Evolutionary conservation across 1,140 invertebrate genomes (phyloP), one percentile per base, ranked within the genome.

Genomic region (Argopecten irradians): DNA sequence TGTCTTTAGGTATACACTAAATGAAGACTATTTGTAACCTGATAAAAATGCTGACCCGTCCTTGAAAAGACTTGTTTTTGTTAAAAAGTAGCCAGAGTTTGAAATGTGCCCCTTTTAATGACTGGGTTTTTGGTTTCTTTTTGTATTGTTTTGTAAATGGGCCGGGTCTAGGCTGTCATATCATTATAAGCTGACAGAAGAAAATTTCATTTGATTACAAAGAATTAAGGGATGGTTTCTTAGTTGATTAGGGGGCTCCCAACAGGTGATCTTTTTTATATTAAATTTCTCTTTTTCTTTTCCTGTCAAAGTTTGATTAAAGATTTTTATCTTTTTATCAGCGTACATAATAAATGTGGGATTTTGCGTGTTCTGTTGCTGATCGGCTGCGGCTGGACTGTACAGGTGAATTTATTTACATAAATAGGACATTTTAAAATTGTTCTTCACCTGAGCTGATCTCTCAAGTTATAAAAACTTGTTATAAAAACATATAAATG

Each of bases 401-500:
- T 28, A 71, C 55, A 71, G 55, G 55, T 71, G 55, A 71, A 71
- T 71, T 71, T 71, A 71, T 71, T 71, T 71, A 28, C 55, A 71
- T 71, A 71, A 71, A 71, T 71, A 71, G 55, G n/a, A 11, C 55
- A 71, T 71, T 71, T 28, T 71, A 71, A 71, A 71, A 71, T 71
- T 71, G 55, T 71, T 71, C 55, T 71, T 71, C 55, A 71, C 55
- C 55, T 71, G 55, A 71, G 55, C n/a, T 71, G 55, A 71, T 71
- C 55, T 71, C 55, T 71, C 22, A 71, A 71, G 55, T 71, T 71
- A 71, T 71, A 71, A 71, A 71, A 71, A 71, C 55, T 71, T 71
- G 55, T n/a, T 71, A 71, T 71, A 71, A 71, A 71, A 71, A 71
- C 55, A 71, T 71, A 71, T 71, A 71, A 71, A 82, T 85, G 87